Conservation (phyloP, 2,113 vertebrate species). For the Mobula hypostoma region DNA sequence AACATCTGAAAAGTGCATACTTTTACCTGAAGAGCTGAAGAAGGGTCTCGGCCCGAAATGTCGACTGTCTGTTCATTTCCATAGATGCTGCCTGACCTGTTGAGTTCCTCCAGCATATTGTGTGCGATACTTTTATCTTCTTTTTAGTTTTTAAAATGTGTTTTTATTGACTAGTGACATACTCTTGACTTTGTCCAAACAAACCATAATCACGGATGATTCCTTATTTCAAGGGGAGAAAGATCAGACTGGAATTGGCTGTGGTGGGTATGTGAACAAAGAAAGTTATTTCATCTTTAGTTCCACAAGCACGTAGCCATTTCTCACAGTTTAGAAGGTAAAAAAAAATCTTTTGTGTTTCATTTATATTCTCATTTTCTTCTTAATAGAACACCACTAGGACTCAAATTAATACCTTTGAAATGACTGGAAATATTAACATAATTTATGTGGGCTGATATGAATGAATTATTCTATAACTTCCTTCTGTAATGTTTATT, state of each 20-base stretch:
- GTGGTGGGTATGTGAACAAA: slow-evolving; percentile 41
- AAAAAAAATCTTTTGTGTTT: slow-evolving; percentile 41
- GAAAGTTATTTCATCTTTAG: slow-evolving; percentile 43
- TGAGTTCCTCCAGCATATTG: too few relatives aligned
- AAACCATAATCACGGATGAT: background rate
- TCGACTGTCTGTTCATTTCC: too few relatives aligned
- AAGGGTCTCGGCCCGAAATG: too few relatives aligned
- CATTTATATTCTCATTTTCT: slow-evolving; percentile 52
- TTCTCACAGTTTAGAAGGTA: slow-evolving; percentile 40
- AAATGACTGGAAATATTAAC: slow-evolving; percentile 44
- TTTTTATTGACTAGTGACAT: background rate
- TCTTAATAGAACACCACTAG: slow-evolving; percentile 46
- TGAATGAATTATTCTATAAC: slow-evolving; percentile 39
- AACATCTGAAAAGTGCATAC: background rate
- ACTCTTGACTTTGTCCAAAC: background rate
- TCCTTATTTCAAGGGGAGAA: background rate
- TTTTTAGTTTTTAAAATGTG: background rate
- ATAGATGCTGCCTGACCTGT: too few relatives aligned
- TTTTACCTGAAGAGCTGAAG: background rate
- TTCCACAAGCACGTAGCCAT: slow-evolving; percentile 45
- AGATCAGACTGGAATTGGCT: background rate
- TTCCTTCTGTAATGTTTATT: slow-evolving; percentile 42
- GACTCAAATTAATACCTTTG: slow-evolving; percentile 38
- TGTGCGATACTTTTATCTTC: too few relatives aligned
- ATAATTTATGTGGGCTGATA: slow-evolving; percentile 45